A percentile compares a stretch with the other conserved stretches of the same genome.
phyloP scores from a whole-genome alignment of 2,888 invertebrate species.

The Taenaris catops region DNA sequence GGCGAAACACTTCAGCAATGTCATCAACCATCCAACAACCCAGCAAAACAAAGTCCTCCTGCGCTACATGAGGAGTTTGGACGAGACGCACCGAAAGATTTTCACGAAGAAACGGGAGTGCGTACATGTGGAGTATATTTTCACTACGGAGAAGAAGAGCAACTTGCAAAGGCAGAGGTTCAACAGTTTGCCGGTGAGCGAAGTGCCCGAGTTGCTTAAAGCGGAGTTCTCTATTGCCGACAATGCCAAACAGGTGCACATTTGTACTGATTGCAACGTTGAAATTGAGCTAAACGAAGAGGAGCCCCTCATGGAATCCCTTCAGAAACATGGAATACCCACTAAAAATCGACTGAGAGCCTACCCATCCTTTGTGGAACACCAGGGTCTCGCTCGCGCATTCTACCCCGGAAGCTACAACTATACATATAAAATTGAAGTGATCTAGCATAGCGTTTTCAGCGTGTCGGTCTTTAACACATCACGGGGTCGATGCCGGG shows the following conservation, averaged over 20 bases:
- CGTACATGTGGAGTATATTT: constrained; percentile 68
- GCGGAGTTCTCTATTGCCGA: constrained; percentile 50
- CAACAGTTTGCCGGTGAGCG: constrained; percentile 66
- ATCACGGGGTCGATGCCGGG: too few species aligned
- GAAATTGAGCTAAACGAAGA: constrained; percentile 67
- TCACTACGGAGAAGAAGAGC: constrained; percentile 69
- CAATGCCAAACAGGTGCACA: constrained; percentile 62
- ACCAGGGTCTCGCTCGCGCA: too few species aligned
- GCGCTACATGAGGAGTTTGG: constrained; percentile 47
- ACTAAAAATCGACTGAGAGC: too few species aligned
- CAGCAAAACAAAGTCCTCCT: constrained; percentile 42
- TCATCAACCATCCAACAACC: constrained; percentile 54
- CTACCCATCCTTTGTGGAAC: too few species aligned
- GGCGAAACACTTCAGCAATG: constrained; percentile 51
- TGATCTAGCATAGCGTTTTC: too few species aligned
- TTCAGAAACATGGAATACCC: too few species aligned
- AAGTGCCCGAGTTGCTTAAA: constrained; percentile 65
- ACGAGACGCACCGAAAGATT: constrained; percentile 52
- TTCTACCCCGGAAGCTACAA: too few species aligned
- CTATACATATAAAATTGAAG: too few species aligned
- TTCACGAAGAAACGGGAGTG: constrained; percentile 54
- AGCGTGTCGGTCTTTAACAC: too few species aligned
- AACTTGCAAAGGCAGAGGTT: constrained; percentile 63
- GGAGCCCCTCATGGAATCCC: constrained; percentile 64
- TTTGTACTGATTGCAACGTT: constrained; percentile 65